Base-by-base conservation (phyloP, 2,888 invertebrate genomes). In the Euzophera pinguis region DNA sequence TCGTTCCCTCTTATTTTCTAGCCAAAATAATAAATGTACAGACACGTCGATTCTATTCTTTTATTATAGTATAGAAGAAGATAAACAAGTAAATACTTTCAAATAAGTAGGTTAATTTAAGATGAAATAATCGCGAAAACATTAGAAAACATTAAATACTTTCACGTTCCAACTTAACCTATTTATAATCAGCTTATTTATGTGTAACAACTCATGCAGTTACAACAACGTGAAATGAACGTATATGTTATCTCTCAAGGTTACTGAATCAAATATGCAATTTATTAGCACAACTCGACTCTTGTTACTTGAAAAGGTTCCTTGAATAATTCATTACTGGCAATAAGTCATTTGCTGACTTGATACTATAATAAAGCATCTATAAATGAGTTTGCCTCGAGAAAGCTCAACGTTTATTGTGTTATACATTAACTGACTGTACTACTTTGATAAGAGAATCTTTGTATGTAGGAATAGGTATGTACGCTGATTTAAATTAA, bases 261-360 rank as follows among this genome's bases (percentile, higher is more conserved):
- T 17, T 17, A 43, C 29, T 35, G 37, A 12, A 48, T 48, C 35
- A 48, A 48, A 41, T 41, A 14, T 14, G 17, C 47, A 42, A 43
- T 50, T 42, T 51, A 51, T 43, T 12, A 22, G 8, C 42, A 51
- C 51, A 37, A 51, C 41, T 35, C 13, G 27, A 35, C 35, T 13
- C 34, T 51, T 51, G 43, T 51, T 37, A 22, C 22, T 22, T 39
- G 17, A 10, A 27, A 38, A 38, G 37, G 38, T 49, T 13, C 38
- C 9, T 14, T 38, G 27, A 27, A 17, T 51, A 43, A 56, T 56
- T 53, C 53, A 53, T 56, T 47, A 41, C 39, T 35, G 34, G 43
- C 22, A n/a, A 49, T 42, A 39, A 49, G 39, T 50, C 41, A 41
- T 52, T 37, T 29, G 14, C 43, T 13, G 51, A 32, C 48, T 43